These are phyloP conservation scores for Agrilus planipennis DNA, from an alignment of 1,140 invertebrate genomes.

Conservation along the genomic window DNA sequence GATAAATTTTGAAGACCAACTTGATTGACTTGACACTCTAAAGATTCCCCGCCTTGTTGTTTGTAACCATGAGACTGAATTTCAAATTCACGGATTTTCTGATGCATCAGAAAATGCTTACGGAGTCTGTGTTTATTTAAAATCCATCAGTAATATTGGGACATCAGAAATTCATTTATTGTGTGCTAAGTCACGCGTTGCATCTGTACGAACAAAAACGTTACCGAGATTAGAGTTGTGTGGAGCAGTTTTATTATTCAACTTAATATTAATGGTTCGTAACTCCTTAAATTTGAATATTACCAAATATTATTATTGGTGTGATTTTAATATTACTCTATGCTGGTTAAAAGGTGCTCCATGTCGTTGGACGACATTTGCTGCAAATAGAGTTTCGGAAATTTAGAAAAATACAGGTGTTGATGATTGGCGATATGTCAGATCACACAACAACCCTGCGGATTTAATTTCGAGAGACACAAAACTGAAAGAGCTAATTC, in stretches of 20 bases:
- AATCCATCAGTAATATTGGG: slow-evolving; percentile 10
- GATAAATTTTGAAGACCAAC: not conserved
- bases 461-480: no score
- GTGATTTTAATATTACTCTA: no score
- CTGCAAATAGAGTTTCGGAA: no score
- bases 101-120: slow-evolving; percentile 25
- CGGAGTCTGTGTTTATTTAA: slow-evolving; percentile 25
- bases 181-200: slow-evolving; percentile 30
- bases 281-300: no score
- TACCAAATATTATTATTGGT: no score
- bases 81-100: slow-evolving; percentile 27
- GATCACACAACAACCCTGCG: no score
- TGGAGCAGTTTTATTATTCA: slow-evolving; percentile 11
- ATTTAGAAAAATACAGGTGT: no score
- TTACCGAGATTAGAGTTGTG: slow-evolving; percentile 21
- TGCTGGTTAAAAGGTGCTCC: no score
- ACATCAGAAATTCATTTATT: slow-evolving; percentile 18
- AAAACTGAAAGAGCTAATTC: no score
- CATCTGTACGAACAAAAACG: slow-evolving; percentile 27
- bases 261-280: slow-evolving; percentile 5
- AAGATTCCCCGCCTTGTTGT: not conserved
- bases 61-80: not conserved
- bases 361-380: no score
- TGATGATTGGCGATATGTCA: no score
- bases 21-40: not conserved